phyloP scores from a whole-genome alignment of 2,113 vertebrate species.

The Malurus elegans region DNA sequence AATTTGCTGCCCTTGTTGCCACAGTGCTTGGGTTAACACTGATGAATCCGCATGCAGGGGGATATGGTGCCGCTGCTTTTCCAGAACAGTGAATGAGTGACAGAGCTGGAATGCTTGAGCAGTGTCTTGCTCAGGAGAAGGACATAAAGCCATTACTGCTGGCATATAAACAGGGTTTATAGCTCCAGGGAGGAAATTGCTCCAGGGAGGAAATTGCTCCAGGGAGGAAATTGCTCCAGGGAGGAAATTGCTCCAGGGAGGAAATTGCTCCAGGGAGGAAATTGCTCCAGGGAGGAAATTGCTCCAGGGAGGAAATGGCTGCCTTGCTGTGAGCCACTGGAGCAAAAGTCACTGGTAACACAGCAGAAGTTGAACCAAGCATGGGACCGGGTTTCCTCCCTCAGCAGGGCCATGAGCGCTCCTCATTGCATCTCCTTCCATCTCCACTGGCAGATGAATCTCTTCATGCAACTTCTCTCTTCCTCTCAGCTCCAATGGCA shows the following conservation, averaged over 20 bases:
- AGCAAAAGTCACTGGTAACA: not conserved
- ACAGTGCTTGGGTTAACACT: not conserved
- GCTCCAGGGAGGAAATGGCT: too few species aligned
- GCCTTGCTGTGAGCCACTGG: not conserved
- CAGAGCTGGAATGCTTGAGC: not conserved
- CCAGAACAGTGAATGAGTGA: not conserved
- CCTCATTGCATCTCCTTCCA: not conserved
- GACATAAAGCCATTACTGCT: not conserved
- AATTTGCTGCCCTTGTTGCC: not conserved
- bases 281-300: not conserved
- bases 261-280: not conserved
- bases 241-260: not conserved
- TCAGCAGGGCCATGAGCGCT: not conserved
- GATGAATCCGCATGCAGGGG: not conserved
- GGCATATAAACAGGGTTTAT: not conserved
- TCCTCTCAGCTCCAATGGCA: constrained; percentile 50
- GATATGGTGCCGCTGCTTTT: not conserved
- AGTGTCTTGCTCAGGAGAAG: not conserved
- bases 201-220: not conserved
- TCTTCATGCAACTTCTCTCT: not conserved
- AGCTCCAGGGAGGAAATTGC: not conserved
- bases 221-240: not conserved
- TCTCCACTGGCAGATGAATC: not conserved
- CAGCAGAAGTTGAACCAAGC: not conserved
- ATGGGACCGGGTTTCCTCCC: not conserved